phyloP scores from a whole-genome alignment of 2,888 invertebrate genomes.

The Euclidia mi region DNA sequence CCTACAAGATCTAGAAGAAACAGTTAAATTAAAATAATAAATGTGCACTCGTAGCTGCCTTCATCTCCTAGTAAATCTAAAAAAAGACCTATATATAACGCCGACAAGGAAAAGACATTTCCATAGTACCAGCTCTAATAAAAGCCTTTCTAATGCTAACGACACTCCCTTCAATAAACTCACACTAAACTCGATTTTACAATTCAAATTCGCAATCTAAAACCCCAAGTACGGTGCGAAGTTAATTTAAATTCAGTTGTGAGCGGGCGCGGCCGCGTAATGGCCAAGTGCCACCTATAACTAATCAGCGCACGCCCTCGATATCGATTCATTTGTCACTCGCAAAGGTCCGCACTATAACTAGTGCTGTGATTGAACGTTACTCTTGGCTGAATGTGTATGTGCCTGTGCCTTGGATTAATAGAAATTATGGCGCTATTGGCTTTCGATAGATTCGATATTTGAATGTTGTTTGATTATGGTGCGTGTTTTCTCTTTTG shows the following conservation, averaged over 20 bases:
- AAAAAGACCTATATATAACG: no score
- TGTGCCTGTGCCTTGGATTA: slow-evolving; percentile 24
- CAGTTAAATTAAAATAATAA: no score
- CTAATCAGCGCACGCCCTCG: slow-evolving; percentile 76
- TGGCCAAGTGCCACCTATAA: slow-evolving; percentile 79
- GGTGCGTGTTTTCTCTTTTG: not conserved
- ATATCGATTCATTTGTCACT: slow-evolving; percentile 78
- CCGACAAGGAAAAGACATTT: no score
- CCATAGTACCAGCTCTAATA: no score
- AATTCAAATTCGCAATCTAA: slow-evolving; percentile 35
- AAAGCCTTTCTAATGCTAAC: no score
- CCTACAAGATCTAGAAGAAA: no score
- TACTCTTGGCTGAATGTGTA: slow-evolving; percentile 26
- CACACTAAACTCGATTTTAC: slow-evolving; percentile 10
- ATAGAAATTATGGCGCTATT: not conserved
- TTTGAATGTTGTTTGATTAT: not conserved
- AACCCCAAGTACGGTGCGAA: slow-evolving; percentile 56
- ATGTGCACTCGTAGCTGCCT: no score
- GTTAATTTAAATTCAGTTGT: slow-evolving; percentile 79
- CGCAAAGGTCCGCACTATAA: slow-evolving; percentile 41
- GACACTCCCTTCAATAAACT: not conserved
- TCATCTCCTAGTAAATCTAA: no score
- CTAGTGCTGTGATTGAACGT: slow-evolving; percentile 42
- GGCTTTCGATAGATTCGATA: not conserved
- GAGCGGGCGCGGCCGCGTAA: slow-evolving; percentile 76